Percentiles rank a stretch among this genome's conserved stretches.
phyloP scores from a whole-genome alignment of 2,797 vertebrate genomes.

The Poecilia wingei region DNA sequence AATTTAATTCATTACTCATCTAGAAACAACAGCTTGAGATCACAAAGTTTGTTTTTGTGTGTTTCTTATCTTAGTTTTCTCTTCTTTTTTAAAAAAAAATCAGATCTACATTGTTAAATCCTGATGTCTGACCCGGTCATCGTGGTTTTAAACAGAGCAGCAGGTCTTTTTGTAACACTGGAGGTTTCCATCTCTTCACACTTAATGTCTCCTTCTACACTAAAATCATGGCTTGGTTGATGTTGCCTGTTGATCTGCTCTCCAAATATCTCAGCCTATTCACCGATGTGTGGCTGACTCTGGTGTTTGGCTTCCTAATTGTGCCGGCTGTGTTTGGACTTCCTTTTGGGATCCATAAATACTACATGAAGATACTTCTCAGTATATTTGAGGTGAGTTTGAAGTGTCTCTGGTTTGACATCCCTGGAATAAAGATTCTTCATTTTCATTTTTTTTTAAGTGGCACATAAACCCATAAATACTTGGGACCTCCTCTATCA shows the following conservation, averaged over 20 bases:
- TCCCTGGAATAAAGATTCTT: background rate
- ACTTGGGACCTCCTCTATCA: background rate
- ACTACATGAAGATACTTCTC: slow-evolving; percentile 90
- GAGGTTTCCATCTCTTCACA: slow-evolving; percentile 2
- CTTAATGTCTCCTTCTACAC: background rate
- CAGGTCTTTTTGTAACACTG: slow-evolving; percentile 6
- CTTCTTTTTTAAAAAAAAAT: background rate
- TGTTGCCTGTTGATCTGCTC: slow-evolving; percentile 83
- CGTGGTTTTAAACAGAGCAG: slow-evolving; percentile 4
- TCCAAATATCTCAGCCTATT: slow-evolving; percentile 88
- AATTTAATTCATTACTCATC: background rate
- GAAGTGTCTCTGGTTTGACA: background rate
- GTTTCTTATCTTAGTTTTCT: background rate
- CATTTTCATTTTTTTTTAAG: background rate
- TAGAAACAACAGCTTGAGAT: background rate
- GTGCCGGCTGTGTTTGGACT: slow-evolving; percentile 90
- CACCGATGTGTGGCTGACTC: slow-evolving; percentile 87
- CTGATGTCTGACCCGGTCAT: slow-evolving; percentile 32
- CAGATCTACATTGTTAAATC: background rate
- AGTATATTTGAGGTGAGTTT: slow-evolving; percentile 88
- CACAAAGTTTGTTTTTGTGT: background rate
- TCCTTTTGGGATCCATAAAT: slow-evolving; percentile 88
- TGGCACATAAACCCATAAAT: background rate
- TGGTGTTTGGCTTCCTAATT: slow-evolving; percentile 89
- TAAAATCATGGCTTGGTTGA: slow-evolving; percentile 67